Evolutionary conservation across 1,140 invertebrate genomes (phyloP).

Genomic region (Oryctes rhinoceros): DNA sequence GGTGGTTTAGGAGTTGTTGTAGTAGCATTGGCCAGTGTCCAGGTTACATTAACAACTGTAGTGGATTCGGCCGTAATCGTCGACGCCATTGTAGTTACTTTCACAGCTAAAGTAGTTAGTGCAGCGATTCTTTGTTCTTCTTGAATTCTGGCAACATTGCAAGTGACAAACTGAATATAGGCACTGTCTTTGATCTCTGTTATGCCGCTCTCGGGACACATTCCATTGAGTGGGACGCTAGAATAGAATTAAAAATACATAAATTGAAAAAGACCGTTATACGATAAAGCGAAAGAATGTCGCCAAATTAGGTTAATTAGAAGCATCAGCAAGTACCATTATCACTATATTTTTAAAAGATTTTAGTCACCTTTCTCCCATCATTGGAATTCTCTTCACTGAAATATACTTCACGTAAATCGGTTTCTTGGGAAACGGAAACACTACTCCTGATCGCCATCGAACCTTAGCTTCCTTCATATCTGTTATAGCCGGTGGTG

Average conservation of each 20-base stretch:
- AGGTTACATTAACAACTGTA: slow-evolving; percentile 6
- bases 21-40: not conserved
- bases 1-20: slow-evolving; percentile 24
- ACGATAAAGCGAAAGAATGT: too few relatives aligned
- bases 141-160: slow-evolving; percentile 27
- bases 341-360: not conserved
- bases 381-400: not conserved
- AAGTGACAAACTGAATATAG: slow-evolving; percentile 16
- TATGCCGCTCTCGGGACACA: slow-evolving; percentile 2
- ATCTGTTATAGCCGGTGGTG: slow-evolving; percentile 47
- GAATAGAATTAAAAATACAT: not conserved
- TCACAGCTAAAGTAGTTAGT: not conserved
- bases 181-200: slow-evolving; percentile 17
- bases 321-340: too few relatives aligned
- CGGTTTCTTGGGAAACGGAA: slow-evolving; percentile 2
- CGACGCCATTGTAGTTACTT: not conserved
- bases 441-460: slow-evolving; percentile 48
- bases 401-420: slow-evolving; percentile 38
- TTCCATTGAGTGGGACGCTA: not conserved
- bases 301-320: too few relatives aligned
- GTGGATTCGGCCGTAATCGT: not conserved
- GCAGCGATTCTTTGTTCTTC: slow-evolving; percentile 23
- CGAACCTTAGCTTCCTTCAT: slow-evolving; percentile 53
- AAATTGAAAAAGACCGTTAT: too few relatives aligned
- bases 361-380: slow-evolving; percentile 21